Conservation (phyloP, 2,113 vertebrate species). For the Acrocephalus arundinaceus region DNA sequence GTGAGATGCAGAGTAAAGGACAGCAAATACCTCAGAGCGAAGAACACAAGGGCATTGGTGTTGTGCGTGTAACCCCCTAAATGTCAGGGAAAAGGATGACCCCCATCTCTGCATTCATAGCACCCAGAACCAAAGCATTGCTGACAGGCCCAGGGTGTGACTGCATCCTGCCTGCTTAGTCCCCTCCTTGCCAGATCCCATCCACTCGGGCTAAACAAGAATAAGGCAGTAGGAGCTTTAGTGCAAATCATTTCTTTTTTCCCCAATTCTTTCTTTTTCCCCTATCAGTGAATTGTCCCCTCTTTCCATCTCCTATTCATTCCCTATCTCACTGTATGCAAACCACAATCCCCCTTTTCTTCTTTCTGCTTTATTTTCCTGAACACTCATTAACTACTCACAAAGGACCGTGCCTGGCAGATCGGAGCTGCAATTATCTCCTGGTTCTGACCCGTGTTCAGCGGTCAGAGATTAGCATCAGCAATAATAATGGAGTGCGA, state of each 20-base stretch:
- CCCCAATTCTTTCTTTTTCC: slow-evolving; percentile 42
- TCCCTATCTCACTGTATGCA: slow-evolving; percentile 67
- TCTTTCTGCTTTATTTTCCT: slow-evolving; percentile 69
- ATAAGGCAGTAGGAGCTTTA: neutral
- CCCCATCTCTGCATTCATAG: neutral
- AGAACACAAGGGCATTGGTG: neutral
- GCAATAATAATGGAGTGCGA: slow-evolving; percentile 50
- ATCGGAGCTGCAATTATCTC: slow-evolving; percentile 71
- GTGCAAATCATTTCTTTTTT: slow-evolving; percentile 33
- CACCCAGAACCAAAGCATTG: neutral
- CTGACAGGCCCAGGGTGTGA: neutral
- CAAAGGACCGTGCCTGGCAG: slow-evolving; percentile 67
- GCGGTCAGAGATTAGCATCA: slow-evolving; percentile 68
- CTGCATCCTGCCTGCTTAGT: neutral
- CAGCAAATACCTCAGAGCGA: neutral
- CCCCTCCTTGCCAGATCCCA: neutral
- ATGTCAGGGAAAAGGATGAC: neutral
- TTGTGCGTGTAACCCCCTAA: neutral
- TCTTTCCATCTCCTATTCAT: slow-evolving; percentile 53
- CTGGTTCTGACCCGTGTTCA: slow-evolving; percentile 68
- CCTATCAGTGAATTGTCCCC: slow-evolving; percentile 44
- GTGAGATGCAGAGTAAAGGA: neutral
- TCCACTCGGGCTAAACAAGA: neutral
- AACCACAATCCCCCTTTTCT: slow-evolving; percentile 68
- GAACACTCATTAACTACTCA: slow-evolving; percentile 73